Conservation (phyloP, 2,797 vertebrate genomes). For the Danio choprae region DNA sequence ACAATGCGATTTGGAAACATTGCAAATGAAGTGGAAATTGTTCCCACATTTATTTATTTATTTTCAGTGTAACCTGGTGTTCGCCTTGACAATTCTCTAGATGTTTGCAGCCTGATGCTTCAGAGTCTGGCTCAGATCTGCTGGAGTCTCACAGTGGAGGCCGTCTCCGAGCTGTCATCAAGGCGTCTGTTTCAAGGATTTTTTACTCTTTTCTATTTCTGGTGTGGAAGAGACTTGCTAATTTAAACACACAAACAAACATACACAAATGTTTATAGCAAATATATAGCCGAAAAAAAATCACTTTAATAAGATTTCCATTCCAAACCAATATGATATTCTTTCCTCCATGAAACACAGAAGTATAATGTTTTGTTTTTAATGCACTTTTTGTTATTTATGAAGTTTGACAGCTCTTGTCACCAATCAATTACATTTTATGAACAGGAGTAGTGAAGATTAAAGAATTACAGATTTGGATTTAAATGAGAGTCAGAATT, state of each 20-base stretch:
- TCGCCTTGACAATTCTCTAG: constrained; percentile 16
- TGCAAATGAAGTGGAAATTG: too few relatives aligned
- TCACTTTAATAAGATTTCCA: too few relatives aligned
- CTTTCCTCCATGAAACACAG: not conserved
- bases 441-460: not conserved
- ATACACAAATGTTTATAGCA: not conserved
- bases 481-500: not conserved
- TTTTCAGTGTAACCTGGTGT: not conserved
- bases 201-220: not conserved
- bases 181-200: not conserved
- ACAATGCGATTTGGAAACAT: too few relatives aligned
- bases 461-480: not conserved
- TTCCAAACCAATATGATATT: not conserved
- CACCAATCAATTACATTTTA: not conserved
- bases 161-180: not conserved
- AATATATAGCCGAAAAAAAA: too few relatives aligned
- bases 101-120: not conserved
- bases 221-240: not conserved
- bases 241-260: not conserved
- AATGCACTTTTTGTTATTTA: not conserved
- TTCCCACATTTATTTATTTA: too few relatives aligned
- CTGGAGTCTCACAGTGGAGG: not conserved
- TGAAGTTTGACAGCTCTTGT: not conserved
- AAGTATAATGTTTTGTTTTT: not conserved
- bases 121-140: constrained; percentile 8